Evolutionary conservation across 2,797 vertebrate species (phyloP), one percentile per base, ranked within the genome.

Genomic region (Sebastes iracundus): DNA sequence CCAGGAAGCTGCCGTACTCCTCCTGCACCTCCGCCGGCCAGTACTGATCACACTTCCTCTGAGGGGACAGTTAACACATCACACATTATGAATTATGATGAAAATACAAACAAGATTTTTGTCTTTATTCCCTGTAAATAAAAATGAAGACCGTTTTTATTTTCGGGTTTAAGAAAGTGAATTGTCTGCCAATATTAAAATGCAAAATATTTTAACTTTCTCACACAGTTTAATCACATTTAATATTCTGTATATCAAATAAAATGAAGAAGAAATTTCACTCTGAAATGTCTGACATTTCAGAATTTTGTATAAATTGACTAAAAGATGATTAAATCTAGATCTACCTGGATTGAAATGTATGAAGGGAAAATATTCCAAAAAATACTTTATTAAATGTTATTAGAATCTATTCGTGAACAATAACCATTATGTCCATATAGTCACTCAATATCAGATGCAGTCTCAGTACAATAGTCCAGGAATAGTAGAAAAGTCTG

Each of bases 11-110:
- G 52, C 97, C 98, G 59, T 97, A 99, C 82, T 98, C 97, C 92
- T 99, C 98, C 89, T 97, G 97, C n/a, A 93, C 95, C 88, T 99
- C 98, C 0, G 90, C 65, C 18, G 99, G 99, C 99, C 99, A 99
- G 86, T 99, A 99, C 86, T 99, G 99, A 86, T 99, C 98, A 95
- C 98, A 99, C 91, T 99, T 99, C 91, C 97, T 98, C 99, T 99
- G 92, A 78, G 90, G 72, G 87, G 28, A 80, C 4, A 80, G 9
- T 53, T 2, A 53, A 28, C 66, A 77, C 28, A 22, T 12, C 28
- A 38, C 4, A 63, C 5, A 25, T 42, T 5, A 30, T 4, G 2
- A 52, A 38, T 56, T 2, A 67, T 1, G 8, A 32, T 23, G 23
- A 13, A 67, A 67, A 73, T 8, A 12, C 7, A 8, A 14, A 27